These are phyloP conservation scores for Drosophila melanosoma DNA, from an alignment of 2,888 invertebrate species.

Conservation along the genomic window DNA sequence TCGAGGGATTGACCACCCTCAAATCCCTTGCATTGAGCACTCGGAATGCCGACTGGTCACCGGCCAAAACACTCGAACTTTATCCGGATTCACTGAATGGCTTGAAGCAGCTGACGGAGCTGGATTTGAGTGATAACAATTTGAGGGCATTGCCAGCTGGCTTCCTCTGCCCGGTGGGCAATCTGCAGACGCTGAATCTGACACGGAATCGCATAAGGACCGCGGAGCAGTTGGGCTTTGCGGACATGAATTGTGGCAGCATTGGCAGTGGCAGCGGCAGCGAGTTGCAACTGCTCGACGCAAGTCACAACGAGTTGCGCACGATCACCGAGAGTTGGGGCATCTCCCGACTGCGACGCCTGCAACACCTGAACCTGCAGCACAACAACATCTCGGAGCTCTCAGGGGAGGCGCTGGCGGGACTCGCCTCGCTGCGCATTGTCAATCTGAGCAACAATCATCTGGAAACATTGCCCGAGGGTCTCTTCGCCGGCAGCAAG, in stretches of 20 bases:
- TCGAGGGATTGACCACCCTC: conserved; percentile 92
- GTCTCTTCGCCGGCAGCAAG: conserved; percentile 92
- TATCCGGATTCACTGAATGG: conserved; percentile 90
- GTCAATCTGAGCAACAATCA: conserved; percentile 95
- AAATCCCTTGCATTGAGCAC: conserved; percentile 89
- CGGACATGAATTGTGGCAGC: conserved; percentile 86
- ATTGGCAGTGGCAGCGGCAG: conserved; percentile 88
- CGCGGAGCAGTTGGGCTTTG: conserved; percentile 91
- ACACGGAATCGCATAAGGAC: conserved; percentile 93
- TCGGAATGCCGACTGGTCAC: conserved; percentile 92
- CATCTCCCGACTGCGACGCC: conserved; percentile 90
- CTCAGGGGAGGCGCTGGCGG: conserved; percentile 91
- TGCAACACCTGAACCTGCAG: conserved; percentile 92
- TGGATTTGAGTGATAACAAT: conserved; percentile 94
- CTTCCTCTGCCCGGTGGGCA: conserved; percentile 91
- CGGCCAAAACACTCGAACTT: conserved; percentile 90
- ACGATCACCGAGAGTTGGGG: conserved; percentile 90
- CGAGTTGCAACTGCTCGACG: conserved; percentile 91
- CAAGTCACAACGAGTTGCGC: conserved; percentile 92
- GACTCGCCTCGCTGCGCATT: conserved; percentile 91
- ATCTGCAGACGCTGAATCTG: conserved; percentile 93
- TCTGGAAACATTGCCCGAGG: conserved; percentile 92
- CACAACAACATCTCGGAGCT: conserved; percentile 93
- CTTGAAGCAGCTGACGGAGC: conserved; percentile 91
- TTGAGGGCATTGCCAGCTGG: conserved; percentile 91